Evolutionary conservation across 2,113 vertebrate species (phyloP).

Genomic region (Plestiodon gilberti): DNA sequence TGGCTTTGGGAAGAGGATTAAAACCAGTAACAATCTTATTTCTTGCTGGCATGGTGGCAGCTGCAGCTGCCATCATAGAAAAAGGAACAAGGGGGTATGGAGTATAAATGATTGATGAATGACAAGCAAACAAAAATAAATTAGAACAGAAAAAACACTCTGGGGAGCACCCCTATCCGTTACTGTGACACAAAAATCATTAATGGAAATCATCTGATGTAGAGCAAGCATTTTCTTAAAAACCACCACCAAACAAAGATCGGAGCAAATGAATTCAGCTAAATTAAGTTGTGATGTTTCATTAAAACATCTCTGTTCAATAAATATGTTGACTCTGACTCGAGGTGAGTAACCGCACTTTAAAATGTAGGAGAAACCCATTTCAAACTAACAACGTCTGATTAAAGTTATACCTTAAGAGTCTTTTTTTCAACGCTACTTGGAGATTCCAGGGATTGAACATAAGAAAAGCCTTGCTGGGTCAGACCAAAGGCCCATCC

Average conservation of each 20-base stretch:
- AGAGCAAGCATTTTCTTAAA: constrained; percentile 22
- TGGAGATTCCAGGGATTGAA: too few species aligned
- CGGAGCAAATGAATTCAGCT: constrained; percentile 9
- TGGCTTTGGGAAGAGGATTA: background rate
- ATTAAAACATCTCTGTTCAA: too few species aligned
- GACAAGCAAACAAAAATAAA: constrained; percentile 18
- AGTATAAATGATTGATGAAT: constrained; percentile 3
- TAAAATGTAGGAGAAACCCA: too few species aligned
- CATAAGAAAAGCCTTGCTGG: too few species aligned
- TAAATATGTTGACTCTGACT: too few species aligned
- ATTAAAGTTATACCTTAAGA: too few species aligned
- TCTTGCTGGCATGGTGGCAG: background rate
- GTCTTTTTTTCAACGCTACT: too few species aligned
- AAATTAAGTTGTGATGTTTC: constrained; percentile 22
- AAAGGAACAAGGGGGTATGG: background rate
- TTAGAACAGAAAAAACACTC: constrained; percentile 1
- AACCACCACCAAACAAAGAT: background rate
- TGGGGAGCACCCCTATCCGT: constrained; percentile 23
- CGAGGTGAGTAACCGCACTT: too few species aligned
- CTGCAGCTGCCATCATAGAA: background rate
- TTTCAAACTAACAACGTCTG: too few species aligned
- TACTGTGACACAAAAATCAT: constrained; percentile 38
- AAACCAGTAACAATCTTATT: background rate
- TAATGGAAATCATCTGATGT: constrained; percentile 11
- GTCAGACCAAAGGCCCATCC: too few species aligned